These are phyloP conservation scores for Arnoldichthys spilopterus DNA, from an alignment of 2,797 vertebrate species.

Conservation along the genomic window DNA sequence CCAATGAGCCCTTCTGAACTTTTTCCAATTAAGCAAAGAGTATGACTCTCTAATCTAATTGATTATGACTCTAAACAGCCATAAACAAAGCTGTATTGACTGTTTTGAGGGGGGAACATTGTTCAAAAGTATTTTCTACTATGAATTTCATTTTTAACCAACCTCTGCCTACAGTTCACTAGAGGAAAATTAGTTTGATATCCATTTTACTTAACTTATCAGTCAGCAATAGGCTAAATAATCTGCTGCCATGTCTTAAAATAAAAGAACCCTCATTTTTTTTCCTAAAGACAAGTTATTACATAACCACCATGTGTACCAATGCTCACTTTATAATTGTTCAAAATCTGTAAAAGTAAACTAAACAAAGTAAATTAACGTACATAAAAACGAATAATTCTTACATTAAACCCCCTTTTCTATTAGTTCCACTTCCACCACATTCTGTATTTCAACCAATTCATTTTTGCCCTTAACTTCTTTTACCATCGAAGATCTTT, in stretches of 20 bases:
- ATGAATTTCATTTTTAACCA: neutral
- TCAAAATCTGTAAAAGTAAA: neutral
- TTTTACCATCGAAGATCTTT: constrained; percentile 51
- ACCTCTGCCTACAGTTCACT: constrained; percentile 35
- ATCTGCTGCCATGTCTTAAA: constrained; percentile 60
- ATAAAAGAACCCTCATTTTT: neutral
- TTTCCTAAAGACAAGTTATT: neutral
- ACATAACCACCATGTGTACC: neutral
- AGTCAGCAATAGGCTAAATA: constrained; percentile 72
- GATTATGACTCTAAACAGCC: constrained; percentile 7
- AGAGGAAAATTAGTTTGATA: constrained; percentile 67
- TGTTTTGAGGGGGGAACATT: neutral
- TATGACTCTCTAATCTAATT: neutral
- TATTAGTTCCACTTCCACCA: neutral
- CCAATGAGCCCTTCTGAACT: neutral
- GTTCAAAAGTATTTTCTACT: neutral
- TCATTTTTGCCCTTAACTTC: constrained; percentile 4
- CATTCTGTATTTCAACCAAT: neutral
- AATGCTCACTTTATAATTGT: neutral
- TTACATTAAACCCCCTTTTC: neutral
- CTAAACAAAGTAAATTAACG: neutral
- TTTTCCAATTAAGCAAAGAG: neutral
- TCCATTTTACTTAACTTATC: constrained; percentile 63
- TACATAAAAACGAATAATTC: neutral
- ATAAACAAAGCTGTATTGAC: neutral